A percentile compares a stretch with the other conserved stretches of the same genome.
These are phyloP conservation scores for Falco concolor DNA, from an alignment of 2,797 vertebrate genomes.

Conservation along the genomic window DNA sequence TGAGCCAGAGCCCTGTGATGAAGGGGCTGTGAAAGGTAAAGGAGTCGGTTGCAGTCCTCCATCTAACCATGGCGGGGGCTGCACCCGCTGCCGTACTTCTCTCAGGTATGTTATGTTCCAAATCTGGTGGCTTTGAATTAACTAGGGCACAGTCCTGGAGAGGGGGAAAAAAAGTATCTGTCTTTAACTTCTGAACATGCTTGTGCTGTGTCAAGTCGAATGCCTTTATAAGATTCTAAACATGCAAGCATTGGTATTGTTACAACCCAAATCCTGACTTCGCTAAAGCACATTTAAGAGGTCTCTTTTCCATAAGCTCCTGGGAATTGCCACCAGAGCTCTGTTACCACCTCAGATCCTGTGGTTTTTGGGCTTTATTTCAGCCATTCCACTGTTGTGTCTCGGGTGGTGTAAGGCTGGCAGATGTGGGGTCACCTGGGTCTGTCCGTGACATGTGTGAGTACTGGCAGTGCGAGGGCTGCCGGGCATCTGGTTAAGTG, in stretches of 20 bases:
- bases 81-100: not conserved
- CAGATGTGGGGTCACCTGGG: rapidly evolving
- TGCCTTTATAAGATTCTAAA: not conserved
- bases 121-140: not conserved
- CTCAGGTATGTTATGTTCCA: not conserved
- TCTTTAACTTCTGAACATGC: not conserved
- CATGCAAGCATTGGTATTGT: not conserved
- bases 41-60: not conserved
- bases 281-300: rapidly evolving
- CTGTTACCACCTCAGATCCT: not conserved
- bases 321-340: not conserved
- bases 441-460: not conserved
- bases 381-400: not conserved
- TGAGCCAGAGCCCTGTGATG: not conserved
- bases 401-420: not conserved
- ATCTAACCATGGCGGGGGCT: not conserved
- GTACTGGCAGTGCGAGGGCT: rapidly evolving
- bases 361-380: not conserved
- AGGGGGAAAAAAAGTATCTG: not conserved
- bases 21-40: constrained; percentile 19
- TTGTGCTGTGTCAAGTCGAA: not conserved
- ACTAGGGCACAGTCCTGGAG: not conserved
- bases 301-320: not conserved
- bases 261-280: not conserved
- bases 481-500: too few relatives aligned